Evolutionary conservation across 2,113 vertebrate species (phyloP).

Genomic region (Chitala chitala): DNA sequence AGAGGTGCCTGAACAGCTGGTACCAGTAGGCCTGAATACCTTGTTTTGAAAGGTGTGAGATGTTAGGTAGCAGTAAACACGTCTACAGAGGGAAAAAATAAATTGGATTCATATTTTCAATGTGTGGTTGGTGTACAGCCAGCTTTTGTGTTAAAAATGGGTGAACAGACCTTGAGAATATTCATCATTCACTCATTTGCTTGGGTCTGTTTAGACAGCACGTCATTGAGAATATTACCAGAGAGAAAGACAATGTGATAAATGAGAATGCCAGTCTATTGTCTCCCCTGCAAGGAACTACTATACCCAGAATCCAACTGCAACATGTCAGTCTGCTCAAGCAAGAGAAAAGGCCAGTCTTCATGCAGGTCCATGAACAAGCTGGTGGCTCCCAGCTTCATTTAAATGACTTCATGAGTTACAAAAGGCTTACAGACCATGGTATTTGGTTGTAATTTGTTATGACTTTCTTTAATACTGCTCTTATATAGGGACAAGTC

Average conservation of each 20-base stretch:
- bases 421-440: slow-evolving; percentile 40
- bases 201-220: background rate
- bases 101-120: no score
- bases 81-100: no score
- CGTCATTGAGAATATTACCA: no score
- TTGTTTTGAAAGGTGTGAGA: no score
- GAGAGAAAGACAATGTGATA: background rate
- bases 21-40: no score
- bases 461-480: slow-evolving; percentile 61
- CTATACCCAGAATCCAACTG: slow-evolving; percentile 16
- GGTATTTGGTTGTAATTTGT: slow-evolving; percentile 51
- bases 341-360: slow-evolving; percentile 21
- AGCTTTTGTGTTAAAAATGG: no score
- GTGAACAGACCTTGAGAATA: no score
- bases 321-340: slow-evolving; percentile 30
- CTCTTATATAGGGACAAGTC: slow-evolving; percentile 49
- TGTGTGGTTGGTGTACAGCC: no score
- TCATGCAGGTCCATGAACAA: slow-evolving; percentile 28
- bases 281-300: background rate
- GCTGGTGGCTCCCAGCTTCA: slow-evolving; percentile 44
- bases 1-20: no score
- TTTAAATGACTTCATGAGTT: slow-evolving; percentile 58
- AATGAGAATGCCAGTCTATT: background rate
- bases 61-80: no score
- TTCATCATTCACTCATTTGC: no score